Base-by-base conservation (phyloP, 1,140 invertebrate genomes). In the Dendroctonus ponderosae region DNA sequence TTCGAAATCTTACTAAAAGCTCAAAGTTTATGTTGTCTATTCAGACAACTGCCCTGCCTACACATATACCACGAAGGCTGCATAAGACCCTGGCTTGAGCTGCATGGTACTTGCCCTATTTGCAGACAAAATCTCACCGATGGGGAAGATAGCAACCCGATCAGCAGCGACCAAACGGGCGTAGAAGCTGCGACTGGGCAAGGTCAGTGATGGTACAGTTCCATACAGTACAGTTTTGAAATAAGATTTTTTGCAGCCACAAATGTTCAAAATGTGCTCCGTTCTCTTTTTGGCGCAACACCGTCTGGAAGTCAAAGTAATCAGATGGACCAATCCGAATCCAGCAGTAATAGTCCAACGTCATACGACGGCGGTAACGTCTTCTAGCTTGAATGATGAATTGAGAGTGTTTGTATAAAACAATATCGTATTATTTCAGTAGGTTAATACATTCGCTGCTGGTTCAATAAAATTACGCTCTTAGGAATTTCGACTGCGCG, bases 71-170 rank as follows among this genome's bases (percentile, higher is more conserved):
- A 99, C 80, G 85, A 88, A 77, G 85, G 87, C 43, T 99, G 96
- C 77, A 98, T 99, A 76, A 85, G 92, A 72, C 94, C 94, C 51
- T 99, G 96, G 96, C 82, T 99, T 69, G 88, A 96, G 84, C 81
- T 97, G 84, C 94, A 97, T 82, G 94, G 92, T 62, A 97, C 94
- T 7, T 98, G 95, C 80, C 95, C 95, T 50, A 93, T 97, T 73
- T 98, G 95, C 81, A 85, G 95, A 67, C 92, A 94, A 81, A 86
- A 85, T 75, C 82, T 93, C 72, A 68, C 66, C 9, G 73, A 67
- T 7, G 66, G 56, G 7, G 59, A 62, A 12, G 59, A 43, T 52
- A 37, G n/a, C n/a, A 42, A n/a, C n/a, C 64, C 59, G 15, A 46
- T 9, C 38, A 37, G 12, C 39, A n/a, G 5, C 14, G 59, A 66